phyloP scores from a whole-genome alignment of 2,113 vertebrate genomes.

The Larimichthys polyactis region DNA sequence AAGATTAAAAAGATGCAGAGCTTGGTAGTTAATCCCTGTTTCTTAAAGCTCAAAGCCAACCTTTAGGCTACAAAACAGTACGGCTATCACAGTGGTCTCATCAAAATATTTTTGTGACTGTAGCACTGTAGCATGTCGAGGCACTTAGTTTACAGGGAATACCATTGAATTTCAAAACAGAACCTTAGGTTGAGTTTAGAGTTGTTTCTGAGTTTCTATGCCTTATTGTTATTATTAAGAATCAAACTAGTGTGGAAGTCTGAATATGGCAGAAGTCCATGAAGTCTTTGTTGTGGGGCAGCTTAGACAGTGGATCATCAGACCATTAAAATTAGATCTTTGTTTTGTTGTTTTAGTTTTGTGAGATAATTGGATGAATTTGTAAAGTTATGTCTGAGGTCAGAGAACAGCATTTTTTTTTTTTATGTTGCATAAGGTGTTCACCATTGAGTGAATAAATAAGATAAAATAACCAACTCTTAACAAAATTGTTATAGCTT shows the following conservation, averaged over 20 bases:
- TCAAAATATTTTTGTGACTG: conserved; percentile 35
- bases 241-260: conserved; percentile 9
- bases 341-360: conserved; percentile 13
- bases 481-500: not conserved
- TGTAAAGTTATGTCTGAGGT: not conserved
- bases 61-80: conserved; percentile 64
- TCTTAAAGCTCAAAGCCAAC: conserved; percentile 63
- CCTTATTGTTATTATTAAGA: conserved; percentile 12
- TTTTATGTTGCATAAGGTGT: no score
- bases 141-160: conserved; percentile 51
- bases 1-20: conserved; percentile 64
- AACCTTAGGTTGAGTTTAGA: conserved; percentile 9
- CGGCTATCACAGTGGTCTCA: conserved; percentile 34
- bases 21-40: conserved; percentile 67
- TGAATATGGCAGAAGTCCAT: not conserved
- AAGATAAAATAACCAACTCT: not conserved
- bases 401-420: not conserved
- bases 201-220: conserved; percentile 23
- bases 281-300: not conserved
- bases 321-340: not conserved
- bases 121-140: conserved; percentile 39
- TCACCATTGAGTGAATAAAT: not conserved
- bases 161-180: conserved; percentile 20
- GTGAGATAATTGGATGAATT: conserved; percentile 1
- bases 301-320: not conserved